Evolutionary conservation across 2,113 vertebrate species (phyloP), one percentile per base, ranked within the genome.

Genomic region (Spea bombifrons): DNA sequence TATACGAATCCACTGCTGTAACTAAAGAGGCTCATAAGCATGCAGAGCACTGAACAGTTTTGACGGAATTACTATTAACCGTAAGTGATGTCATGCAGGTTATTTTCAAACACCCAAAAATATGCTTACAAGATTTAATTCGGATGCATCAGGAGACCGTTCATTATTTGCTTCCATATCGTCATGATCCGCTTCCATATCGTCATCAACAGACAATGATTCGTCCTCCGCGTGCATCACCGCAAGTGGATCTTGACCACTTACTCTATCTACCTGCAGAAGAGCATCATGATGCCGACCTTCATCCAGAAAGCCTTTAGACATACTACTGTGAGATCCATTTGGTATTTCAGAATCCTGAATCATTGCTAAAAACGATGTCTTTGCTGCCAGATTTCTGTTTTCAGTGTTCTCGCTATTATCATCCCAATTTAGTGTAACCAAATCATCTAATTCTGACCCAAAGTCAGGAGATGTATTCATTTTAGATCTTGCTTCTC

Each of bases 71-170:
- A 30, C 30, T 30, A 30, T 30, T 30, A 30, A 30, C 30, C 30
- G 1, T 30, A 30, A 30, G 30, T 30, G 30, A 30, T 30, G 30
- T 30, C 30, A 30, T 30, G 30, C 30, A 30, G 30, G 30, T 30
- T 30, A 30, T 30, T 30, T 30, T 30, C 30, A 30, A 30, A 30
- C 9, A 52, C 55, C 55, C 55, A 85, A 86, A 83, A 82, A 83
- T 82, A 86, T 87, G 89, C 91, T 92, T 92, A 92, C 91, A 86
- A 89, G 85, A 87, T 87, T 88, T 79, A 91, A 86, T 86, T 87
- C 87, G 68, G 90, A 81, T 77, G 85, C 68, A 64, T 85, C 83
- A 77, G 87, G 83, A 84, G 87, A 85, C 75, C 84, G 81, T 80
- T 86, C 90, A 53, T 86, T 84, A 82, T 85, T 86, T 83, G 86